These are phyloP conservation scores for Archivesica marissinica DNA, from an alignment of 1,140 invertebrate species.

Conservation along the genomic window DNA sequence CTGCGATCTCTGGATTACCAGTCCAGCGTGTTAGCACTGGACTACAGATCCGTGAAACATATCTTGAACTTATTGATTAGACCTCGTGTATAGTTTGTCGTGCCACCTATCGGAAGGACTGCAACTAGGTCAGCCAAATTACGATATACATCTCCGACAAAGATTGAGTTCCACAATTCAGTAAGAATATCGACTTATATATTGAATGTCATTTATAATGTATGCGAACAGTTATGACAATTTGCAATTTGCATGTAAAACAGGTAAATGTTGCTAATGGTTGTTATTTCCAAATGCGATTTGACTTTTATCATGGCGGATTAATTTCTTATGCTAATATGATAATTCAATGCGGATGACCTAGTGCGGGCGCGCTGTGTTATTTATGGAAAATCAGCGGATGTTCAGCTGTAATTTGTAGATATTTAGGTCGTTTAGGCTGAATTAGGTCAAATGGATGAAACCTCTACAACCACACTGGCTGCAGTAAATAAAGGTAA, in stretches of 20 bases:
- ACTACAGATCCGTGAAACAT: too few species aligned
- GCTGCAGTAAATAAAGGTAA: slow-evolving; percentile 51
- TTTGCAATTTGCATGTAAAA: background rate
- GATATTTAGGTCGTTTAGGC: slow-evolving; percentile 64
- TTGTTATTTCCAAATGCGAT: background rate
- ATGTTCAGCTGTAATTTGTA: slow-evolving; percentile 62
- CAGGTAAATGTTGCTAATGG: too few species aligned
- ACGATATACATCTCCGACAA: background rate
- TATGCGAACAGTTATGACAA: background rate
- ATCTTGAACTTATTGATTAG: background rate
- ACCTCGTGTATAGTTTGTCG: slow-evolving; percentile 33
- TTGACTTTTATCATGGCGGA: slow-evolving; percentile 5
- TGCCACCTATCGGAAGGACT: slow-evolving; percentile 48
- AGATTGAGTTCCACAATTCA: too few species aligned
- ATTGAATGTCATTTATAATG: background rate
- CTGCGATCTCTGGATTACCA: too few species aligned
- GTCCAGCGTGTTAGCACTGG: too few species aligned
- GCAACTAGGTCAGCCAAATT: slow-evolving; percentile 53
- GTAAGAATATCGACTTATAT: too few species aligned
- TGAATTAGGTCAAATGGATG: slow-evolving; percentile 63
- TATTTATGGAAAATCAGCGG: slow-evolving; percentile 65
- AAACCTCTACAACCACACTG: slow-evolving; percentile 17
- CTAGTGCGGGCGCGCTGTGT: slow-evolving; percentile 44
- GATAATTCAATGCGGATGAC: slow-evolving; percentile 57
- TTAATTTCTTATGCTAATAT: slow-evolving; percentile 57